These are phyloP conservation scores for Strigamia maritima DNA, from an alignment of 2,888 invertebrate species.

Conservation along the genomic window DNA sequence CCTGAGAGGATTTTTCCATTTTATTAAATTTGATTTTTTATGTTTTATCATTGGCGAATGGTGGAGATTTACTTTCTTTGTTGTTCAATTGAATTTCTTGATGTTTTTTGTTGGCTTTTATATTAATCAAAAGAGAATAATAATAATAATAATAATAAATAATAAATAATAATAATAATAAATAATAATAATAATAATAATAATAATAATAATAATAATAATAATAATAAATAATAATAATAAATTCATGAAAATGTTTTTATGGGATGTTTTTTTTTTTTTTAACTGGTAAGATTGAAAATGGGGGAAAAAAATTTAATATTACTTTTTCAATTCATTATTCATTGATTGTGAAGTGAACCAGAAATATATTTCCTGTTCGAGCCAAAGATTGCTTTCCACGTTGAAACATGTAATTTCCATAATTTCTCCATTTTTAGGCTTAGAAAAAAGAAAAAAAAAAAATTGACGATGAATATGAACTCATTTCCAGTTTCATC, in stretches of 20 bases:
- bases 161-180: too few relatives aligned
- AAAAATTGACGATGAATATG: neutral
- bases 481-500: neutral
- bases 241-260: too few relatives aligned
- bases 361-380: neutral
- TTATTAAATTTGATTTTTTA: neutral
- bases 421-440: slow-evolving; percentile 6
- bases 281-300: too few relatives aligned
- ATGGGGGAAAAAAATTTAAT: neutral
- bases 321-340: neutral
- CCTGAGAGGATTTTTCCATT: neutral
- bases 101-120: too few relatives aligned
- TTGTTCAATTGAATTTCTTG: neutral
- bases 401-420: neutral
- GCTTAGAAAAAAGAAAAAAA: neutral
- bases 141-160: too few relatives aligned
- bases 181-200: too few relatives aligned
- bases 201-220: too few relatives aligned
- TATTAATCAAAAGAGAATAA: too few relatives aligned
- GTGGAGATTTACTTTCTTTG: neutral
- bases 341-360: neutral
- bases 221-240: too few relatives aligned
- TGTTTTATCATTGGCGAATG: neutral
- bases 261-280: too few relatives aligned
- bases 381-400: slow-evolving; percentile 12